Conservation (phyloP, 1,140 invertebrate species). For the Dolichoris vasculosae region DNA sequence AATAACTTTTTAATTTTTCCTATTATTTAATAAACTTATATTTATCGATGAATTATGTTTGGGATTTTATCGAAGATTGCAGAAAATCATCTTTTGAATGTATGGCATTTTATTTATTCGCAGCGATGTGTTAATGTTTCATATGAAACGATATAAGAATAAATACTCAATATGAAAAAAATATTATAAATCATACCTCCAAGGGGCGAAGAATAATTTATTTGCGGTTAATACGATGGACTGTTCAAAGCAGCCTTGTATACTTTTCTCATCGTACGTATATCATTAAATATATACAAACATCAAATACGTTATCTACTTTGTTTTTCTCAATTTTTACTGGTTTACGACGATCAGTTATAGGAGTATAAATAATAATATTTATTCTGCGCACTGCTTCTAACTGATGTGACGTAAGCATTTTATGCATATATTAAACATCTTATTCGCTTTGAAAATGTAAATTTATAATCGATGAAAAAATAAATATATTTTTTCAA, state of each 20-base stretch:
- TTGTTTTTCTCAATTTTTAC: neutral
- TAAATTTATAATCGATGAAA: no score
- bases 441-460: neutral
- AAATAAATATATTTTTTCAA: no score
- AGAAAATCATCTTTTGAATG: neutral
- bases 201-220: neutral
- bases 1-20: neutral
- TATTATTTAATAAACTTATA: constrained; percentile 10
- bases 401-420: neutral
- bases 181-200: neutral
- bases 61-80: neutral
- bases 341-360: neutral
- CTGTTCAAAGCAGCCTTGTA: neutral
- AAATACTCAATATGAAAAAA: neutral
- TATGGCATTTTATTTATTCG: neutral
- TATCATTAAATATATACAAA: neutral
- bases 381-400: neutral
- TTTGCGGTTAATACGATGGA: neutral
- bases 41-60: neutral
- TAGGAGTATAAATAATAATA: neutral
- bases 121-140: neutral
- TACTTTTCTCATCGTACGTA: neutral
- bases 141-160: neutral
- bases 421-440: neutral
- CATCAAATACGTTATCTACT: neutral